phyloP scores from a whole-genome alignment of 2,797 vertebrate species.

The Mus spretus region DNA sequence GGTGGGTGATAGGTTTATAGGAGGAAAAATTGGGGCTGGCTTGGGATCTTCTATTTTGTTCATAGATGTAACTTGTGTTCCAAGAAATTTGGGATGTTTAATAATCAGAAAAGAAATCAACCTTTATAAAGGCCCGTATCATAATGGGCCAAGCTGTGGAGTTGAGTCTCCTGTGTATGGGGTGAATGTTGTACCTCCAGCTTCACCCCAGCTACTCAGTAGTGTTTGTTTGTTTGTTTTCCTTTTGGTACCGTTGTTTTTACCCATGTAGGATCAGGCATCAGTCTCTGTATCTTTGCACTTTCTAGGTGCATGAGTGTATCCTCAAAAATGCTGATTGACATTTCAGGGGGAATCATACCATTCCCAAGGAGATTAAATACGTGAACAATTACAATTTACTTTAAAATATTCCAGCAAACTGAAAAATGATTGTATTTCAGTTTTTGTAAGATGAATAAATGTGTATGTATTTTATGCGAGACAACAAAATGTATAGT shows the following conservation, averaged over 20 bases:
- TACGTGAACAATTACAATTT: neutral
- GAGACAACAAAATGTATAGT: neutral
- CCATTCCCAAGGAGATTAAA: slow-evolving; percentile 24
- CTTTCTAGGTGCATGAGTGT: slow-evolving; percentile 36
- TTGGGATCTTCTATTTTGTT: neutral
- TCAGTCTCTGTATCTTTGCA: neutral
- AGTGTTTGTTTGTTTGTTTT: neutral
- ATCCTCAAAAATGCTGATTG: slow-evolving; percentile 43
- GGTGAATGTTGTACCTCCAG: neutral
- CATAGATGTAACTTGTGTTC: neutral
- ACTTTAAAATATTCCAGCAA: neutral
- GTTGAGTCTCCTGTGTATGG: neutral
- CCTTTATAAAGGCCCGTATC: neutral
- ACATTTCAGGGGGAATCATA: neutral
- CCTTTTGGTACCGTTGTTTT: slow-evolving; percentile 37
- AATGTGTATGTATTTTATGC: neutral
- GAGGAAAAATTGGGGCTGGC: slow-evolving; percentile 29
- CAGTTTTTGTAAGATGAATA: slow-evolving; percentile 11
- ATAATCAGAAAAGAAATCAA: neutral
- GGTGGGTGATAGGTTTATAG: neutral
- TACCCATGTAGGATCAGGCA: neutral
- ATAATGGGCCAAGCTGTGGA: neutral
- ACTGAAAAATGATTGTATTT: neutral
- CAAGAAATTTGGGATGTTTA: slow-evolving; percentile 52
- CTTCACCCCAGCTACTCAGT: neutral